Evolutionary conservation across 1,140 invertebrate species (phyloP), one percentile per base, ranked within the genome.

Genomic region (Drosophila arawakana): DNA sequence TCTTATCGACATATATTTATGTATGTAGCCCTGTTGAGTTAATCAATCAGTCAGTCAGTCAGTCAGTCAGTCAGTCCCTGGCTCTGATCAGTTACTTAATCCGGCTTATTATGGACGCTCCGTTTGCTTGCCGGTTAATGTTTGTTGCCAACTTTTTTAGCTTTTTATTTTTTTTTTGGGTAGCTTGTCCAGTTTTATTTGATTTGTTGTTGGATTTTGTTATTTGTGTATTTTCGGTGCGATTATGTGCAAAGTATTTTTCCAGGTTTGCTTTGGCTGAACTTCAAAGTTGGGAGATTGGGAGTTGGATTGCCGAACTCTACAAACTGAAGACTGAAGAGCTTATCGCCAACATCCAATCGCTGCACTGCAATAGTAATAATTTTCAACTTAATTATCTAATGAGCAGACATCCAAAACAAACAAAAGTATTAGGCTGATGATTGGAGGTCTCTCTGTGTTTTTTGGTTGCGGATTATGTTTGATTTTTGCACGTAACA

Each of bases 301-400:
- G 30, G 11, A 34, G 55, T 59, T 2, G 18, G 18, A 18, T 69
- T 65, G 47, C 46, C 50, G 61, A 66, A 57, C 63, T 72, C 63
- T 18, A 18, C 18, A 1, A 18, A 18, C 18, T 75, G 68, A 68
- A 80, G 57, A 39, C 39, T 55, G 43, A 39, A 34, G 50, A 55
- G 58, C 66, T 75, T 75, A 69, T 70, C 68, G 67, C 21, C 44
- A 11, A 30, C 25, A 30, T 30, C 30, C 55, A 52, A 66, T 72
- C 50, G 57, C 44, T 61, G 66, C 52, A 70, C 50, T 57, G 50
- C 49, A 49, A 58, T 43, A 72, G 59, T 70, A 74, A 74, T 86
- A 86, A 86, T 83, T 86, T 86, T 83, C 84, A 30, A 83, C 83
- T 86, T 86, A 86, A 86, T 86, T 86, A 89, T 82, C 83, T 83